Percentiles rank a stretch among this genome's conserved stretches.
Conservation (phyloP, 1,140 invertebrate genomes). For the Rhagoletis pomonella region DNA sequence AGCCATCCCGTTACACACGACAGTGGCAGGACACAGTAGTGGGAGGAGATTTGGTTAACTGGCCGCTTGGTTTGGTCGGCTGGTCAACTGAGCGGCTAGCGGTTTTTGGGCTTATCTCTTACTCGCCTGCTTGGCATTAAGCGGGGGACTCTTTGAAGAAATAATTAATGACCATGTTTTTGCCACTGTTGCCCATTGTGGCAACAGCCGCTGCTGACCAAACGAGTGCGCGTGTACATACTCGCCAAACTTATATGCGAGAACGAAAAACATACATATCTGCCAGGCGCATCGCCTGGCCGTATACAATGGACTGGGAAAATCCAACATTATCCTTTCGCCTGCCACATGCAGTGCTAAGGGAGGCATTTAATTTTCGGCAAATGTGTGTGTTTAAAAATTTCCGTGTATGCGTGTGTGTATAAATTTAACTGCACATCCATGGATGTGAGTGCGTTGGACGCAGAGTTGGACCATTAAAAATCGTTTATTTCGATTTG, state of each 20-base stretch:
- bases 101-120: conserved; percentile 68
- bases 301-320: background rate
- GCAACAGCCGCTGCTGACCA: background rate
- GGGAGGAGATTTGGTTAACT: background rate
- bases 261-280: background rate
- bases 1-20: background rate
- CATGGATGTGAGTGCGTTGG: background rate
- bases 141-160: conserved; percentile 67
- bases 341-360: conserved; percentile 15
- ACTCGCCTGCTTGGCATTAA: conserved; percentile 51
- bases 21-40: background rate
- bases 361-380: conserved; percentile 38
- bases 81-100: conserved; percentile 53
- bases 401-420: background rate
- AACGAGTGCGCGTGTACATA: background rate
- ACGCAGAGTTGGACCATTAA: conserved; percentile 64
- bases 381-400: background rate
- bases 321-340: conserved; percentile 36
- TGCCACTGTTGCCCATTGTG: conserved; percentile 67
- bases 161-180: conserved; percentile 74
- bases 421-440: background rate
- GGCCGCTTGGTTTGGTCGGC: conserved; percentile 52
- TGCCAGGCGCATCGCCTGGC: background rate
- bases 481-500: conserved; percentile 75
- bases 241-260: background rate